Evolutionary conservation across 2,888 invertebrate genomes (phyloP), one percentile per base, ranked within the genome.

Genomic region (Agonopterix alstromeriana): DNA sequence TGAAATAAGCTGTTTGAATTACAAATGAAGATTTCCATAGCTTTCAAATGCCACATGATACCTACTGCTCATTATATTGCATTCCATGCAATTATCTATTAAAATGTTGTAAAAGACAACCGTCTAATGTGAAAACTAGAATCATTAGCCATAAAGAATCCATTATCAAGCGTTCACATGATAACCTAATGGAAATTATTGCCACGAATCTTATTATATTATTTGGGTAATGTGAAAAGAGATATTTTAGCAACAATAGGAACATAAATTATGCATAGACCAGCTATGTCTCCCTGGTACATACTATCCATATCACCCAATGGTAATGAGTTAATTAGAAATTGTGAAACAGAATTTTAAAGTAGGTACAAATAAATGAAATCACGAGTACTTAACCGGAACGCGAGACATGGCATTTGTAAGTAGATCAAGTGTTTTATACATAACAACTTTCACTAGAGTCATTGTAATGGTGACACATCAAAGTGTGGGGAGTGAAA

Each of bases 381-480:
- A 86, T 86, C 85, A 87, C 80, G 86, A 86, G 85, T 88, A 86
- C 84, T 85, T 87, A 87, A 88, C 85, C 83, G 86, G 86, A 87
- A 87, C 86, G 86, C 84, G 80, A 88, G 86, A 87, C 86, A 84
- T 86, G 87, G 88, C 86, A 89, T 87, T 87, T 86, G 87, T 87
- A 89, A 89, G 88, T 87, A 86, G 87, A 86, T 86, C 88, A 86
- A 86, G 85, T 87, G 86, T 86, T 86, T 85, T 85, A 88, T 88
- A 88, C 88, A 88, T 88, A 88, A 88, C 88, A 87, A 89, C 87
- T 88, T 86, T 86, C 87, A 86, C 85, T 86, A 85, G 80, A 88
- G 82, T 87, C 88, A 88, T 88, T 87, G 88, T 88, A 86, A 87
- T 86, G 88, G 86, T 88, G 88, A 88, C 87, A 88, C 88, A 86